Conservation (phyloP, 2,113 vertebrate genomes). For the Tamias sibiricus region DNA sequence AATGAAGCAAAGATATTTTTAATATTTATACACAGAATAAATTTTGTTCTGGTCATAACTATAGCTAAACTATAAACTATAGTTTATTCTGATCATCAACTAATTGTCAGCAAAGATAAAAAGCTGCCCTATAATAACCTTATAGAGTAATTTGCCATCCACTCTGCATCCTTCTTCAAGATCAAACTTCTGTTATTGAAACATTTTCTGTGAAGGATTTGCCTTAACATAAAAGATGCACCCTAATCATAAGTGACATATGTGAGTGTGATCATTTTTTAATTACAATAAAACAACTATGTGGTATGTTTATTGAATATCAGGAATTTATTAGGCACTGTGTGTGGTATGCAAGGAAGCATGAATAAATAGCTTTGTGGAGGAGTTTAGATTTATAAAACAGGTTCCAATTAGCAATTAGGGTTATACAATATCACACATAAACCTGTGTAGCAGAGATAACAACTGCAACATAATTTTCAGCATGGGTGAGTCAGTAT, state of each 20-base stretch:
- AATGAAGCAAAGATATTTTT: neutral
- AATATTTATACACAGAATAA: conserved; percentile 8
- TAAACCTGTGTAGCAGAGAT: neutral
- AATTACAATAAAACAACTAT: conserved; percentile 34
- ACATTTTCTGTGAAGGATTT: neutral
- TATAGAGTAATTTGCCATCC: neutral
- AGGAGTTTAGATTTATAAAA: conserved; percentile 22
- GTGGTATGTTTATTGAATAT: neutral
- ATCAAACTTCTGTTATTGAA: neutral
- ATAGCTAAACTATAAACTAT: too few relatives aligned
- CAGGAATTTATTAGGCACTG: neutral
- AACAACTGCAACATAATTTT: conserved; percentile 45
- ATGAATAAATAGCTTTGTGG: neutral
- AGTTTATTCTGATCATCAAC: neutral
- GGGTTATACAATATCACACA: neutral
- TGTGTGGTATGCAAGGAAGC: neutral
- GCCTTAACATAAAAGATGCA: neutral
- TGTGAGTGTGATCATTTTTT: neutral
- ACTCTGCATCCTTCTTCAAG: neutral
- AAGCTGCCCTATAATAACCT: neutral
- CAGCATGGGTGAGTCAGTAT: conserved; percentile 30
- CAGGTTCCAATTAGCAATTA: neutral
- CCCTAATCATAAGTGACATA: neutral
- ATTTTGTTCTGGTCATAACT: neutral
- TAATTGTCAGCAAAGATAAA: neutral